A percentile compares a stretch with the other conserved stretches of the same genome.
Evolutionary conservation across 2,888 invertebrate genomes (phyloP).

Genomic region (Selenia dentaria): DNA sequence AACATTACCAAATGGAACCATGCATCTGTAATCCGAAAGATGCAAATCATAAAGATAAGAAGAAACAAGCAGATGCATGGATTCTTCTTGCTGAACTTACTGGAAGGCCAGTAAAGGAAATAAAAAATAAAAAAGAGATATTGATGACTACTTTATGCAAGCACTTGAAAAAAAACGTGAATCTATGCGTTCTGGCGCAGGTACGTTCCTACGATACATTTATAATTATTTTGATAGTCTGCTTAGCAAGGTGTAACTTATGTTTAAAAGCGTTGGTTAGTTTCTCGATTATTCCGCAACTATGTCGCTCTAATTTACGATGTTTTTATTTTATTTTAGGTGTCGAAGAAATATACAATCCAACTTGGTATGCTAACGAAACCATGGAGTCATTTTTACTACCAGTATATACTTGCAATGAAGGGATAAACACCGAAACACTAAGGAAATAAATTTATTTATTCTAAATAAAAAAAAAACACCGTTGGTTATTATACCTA

Average conservation of each 20-base stretch:
- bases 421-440: constrained; percentile 22
- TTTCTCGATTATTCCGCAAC: not conserved
- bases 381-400: constrained; percentile 28
- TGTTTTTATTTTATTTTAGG: constrained; percentile 29
- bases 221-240: constrained; percentile 19
- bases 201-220: constrained; percentile 24
- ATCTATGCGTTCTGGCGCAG: constrained; percentile 28
- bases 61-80: constrained; percentile 22
- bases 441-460: constrained; percentile 26
- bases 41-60: constrained; percentile 27
- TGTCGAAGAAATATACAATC: constrained; percentile 29
- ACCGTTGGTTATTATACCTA: too few species aligned
- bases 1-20: constrained; percentile 23
- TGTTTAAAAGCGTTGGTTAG: not conserved
- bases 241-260: not conserved
- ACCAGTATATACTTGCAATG: constrained; percentile 26
- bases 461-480: too few species aligned
- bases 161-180: constrained; percentile 30
- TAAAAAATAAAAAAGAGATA: constrained; percentile 27
- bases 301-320: not conserved
- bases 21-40: constrained; percentile 23
- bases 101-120: constrained; percentile 26
- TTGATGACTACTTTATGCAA: constrained; percentile 27
- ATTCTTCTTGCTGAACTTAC: constrained; percentile 24
- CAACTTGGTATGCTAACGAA: constrained; percentile 28